Base-by-base conservation (phyloP, 2,888 invertebrate genomes). In the Sisyra nigra region DNA sequence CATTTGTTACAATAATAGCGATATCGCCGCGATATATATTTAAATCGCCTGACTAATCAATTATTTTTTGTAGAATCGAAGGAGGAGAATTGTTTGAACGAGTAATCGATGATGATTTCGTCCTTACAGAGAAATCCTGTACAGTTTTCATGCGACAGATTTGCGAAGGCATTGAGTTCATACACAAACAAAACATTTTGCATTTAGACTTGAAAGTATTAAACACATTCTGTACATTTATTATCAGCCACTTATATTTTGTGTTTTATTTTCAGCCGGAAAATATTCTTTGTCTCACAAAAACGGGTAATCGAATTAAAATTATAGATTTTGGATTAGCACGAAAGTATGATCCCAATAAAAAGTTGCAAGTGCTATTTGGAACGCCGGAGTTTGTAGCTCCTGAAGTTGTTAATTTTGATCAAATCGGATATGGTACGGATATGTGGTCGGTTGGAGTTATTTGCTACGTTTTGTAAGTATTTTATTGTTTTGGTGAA, bases 381-480 rank as follows among this genome's bases (percentile, higher is more conserved):
- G 98, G 97, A 1, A 98, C 98, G 1, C 97, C 97, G 0, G 98
- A 98, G 67, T 98, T 98, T 60, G 94, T 96, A 40, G 94, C 96
- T 0, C 97, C 97, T 1, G 97, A 98, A 72, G 93, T 97, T 18
- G 92, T 98, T 33, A 97, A 96, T 69, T 98, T 96, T 63, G 97
- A 98, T 60, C 84, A 85, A 56, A 92, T 98, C 54, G 86, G 88
- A 44, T 93, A 83, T 57, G 85, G 86, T 7, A 94, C 97, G 0
- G 98, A 98, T 58, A 94, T 97, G 93, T 97, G 96, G 97, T 92
- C 92, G 42, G 82, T 98, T 17, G 97, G 97, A 35, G 96, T 98
- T 47, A 94, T 98, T 54, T 89, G 91, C 59, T 97, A 97, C 62
- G 93, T 97, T 45, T 71, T 97, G 96, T 97, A 70, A 91, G 94